Conservation (phyloP, 2,113 vertebrate species). For the Vidua chalybeata region DNA sequence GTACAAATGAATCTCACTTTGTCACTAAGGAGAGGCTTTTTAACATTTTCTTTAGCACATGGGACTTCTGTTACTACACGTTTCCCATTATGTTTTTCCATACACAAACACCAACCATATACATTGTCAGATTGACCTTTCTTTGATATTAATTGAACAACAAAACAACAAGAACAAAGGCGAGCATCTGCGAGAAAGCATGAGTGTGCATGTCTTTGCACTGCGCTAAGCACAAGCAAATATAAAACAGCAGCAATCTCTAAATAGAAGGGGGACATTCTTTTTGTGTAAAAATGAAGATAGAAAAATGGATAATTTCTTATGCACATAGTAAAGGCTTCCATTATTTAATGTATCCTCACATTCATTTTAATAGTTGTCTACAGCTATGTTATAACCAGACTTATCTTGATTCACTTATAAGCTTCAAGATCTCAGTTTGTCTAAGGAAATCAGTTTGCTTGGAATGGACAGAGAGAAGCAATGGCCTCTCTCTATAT, state of each 20-base stretch:
- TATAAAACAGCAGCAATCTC: background rate
- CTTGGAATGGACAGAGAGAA: background rate
- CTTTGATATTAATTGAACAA: constrained; percentile 55
- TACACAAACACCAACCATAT: constrained; percentile 27
- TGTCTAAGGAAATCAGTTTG: background rate
- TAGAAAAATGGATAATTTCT: background rate
- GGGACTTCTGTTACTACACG: constrained; percentile 42
- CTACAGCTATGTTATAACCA: background rate
- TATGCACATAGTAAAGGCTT: background rate
- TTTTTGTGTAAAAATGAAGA: background rate
- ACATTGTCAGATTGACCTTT: constrained; percentile 66
- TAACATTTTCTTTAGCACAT: constrained; percentile 54
- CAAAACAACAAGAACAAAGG: constrained; percentile 25
- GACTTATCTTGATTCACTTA: background rate
- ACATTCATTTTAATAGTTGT: background rate
- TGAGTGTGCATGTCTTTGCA: background rate
- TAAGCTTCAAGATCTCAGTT: background rate
- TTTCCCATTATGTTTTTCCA: constrained; percentile 46
- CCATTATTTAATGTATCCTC: background rate
- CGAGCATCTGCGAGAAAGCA: background rate
- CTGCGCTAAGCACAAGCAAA: background rate
- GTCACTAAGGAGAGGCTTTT: constrained; percentile 58
- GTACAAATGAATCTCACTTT: constrained; percentile 66
- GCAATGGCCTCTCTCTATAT: background rate
- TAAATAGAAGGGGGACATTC: background rate